A percentile compares a stretch with the other conserved stretches of the same genome.
Evolutionary conservation across 2,113 vertebrate genomes (phyloP).

Genomic region (Phocoena phocoena): DNA sequence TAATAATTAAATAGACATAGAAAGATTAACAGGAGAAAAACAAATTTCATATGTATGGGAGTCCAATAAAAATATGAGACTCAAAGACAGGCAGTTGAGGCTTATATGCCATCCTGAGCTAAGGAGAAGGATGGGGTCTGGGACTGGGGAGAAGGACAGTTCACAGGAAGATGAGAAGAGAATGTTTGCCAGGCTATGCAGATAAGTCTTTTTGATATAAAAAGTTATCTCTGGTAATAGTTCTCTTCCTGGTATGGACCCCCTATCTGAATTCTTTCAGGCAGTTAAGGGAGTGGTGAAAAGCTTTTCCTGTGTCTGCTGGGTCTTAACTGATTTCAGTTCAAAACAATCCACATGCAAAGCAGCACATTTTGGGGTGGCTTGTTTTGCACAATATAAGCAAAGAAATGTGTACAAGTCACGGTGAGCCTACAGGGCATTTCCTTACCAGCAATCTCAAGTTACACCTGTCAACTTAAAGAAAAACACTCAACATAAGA

Average conservation of each 20-base stretch:
- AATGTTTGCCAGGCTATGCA: not conserved
- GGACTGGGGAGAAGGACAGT: not conserved
- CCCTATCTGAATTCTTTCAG: not conserved
- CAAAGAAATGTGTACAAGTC: not conserved
- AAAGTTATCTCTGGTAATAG: not conserved
- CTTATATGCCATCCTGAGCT: not conserved
- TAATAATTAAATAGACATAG: not conserved
- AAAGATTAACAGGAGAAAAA: not conserved
- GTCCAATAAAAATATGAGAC: not conserved
- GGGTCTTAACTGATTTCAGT: not conserved
- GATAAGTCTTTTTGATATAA: not conserved
- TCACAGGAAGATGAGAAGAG: not conserved
- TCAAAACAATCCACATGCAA: not conserved
- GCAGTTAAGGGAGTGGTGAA: not conserved
- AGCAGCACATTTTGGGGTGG: not conserved
- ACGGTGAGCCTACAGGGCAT: not conserved
- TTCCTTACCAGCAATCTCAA: not conserved
- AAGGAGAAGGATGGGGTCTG: not conserved
- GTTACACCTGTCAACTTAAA: not conserved
- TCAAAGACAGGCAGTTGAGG: not conserved
- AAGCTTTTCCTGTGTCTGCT: not conserved
- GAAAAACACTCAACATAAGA: fast-evolving
- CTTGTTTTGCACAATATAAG: too few species aligned
- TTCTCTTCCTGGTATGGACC: not conserved
- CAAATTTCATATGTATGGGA: not conserved